Base-by-base conservation (phyloP, 2,113 vertebrate species). In the Fukomys damarensis region DNA sequence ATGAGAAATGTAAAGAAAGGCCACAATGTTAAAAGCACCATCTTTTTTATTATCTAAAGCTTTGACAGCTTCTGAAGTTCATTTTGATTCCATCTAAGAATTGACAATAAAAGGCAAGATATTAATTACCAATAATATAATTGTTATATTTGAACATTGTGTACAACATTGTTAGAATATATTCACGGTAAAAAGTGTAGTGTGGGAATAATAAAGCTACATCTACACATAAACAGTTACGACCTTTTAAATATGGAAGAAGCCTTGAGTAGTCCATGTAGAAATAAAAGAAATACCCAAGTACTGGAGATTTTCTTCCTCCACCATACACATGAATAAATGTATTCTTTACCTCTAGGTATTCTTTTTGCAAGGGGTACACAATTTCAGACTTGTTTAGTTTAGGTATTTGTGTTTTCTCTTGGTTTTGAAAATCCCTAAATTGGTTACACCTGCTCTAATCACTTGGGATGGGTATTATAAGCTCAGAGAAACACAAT, bases 1-100 rank as follows among this genome's bases (percentile, higher is more conserved):
- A 82, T 77, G 94, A 68, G 82, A 63, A 98, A 97, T 88, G 97
- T 81, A 97, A 98, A 98, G 61, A 74, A 24, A 43, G 49, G 76
- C 76, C 95, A 79, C 0, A 0, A 77, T 87, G 96, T 97, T 95
- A 97, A 95, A 86, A 93, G 19, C 80, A 59, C 22, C 94, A 83
- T 93, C 46, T 38, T 95, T 97, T 38, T 61, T 58, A 20, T 22
- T 87, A 46, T 82, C 95, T 95, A 97, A 94, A 49, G 30, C 46
- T 90, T 95, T 49, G 17, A 49, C 3, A 86, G 32, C 49, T 95
- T 92, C 74, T 63, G 95, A 97, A 95, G 93, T 87, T 77, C 20
- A 85, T 52, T 52, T 97, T 97, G 88, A 49, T 97, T 97, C 98
- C 89, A 82, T 10, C 2, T 65, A 93, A 96, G 10, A 66, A 26